Evolutionary conservation across 2,888 invertebrate species (phyloP).

Genomic region (Minunthozetes semirufus): DNA sequence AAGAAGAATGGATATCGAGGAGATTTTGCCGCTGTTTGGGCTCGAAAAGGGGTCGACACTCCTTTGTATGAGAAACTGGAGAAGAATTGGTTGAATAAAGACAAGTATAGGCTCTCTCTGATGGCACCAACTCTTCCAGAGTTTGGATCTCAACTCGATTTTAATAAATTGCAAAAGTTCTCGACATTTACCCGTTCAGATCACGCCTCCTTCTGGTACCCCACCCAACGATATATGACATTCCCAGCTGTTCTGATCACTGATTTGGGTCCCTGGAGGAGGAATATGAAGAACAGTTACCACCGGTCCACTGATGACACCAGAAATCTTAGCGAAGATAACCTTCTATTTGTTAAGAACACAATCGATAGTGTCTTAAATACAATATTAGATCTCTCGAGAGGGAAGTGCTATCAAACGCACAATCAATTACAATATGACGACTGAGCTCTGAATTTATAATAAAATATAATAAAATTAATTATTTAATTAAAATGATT

Average conservation of each 20-base stretch:
- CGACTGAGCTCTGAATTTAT: too few species aligned
- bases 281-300: conserved; percentile 18
- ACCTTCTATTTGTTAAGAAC: conserved; percentile 36
- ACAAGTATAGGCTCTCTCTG: conserved; percentile 29
- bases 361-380: conserved; percentile 32
- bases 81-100: conserved; percentile 28
- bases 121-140: conserved; percentile 31
- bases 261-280: conserved; percentile 38
- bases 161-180: background rate
- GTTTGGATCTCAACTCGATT: background rate
- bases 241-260: conserved; percentile 33
- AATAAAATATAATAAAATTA: too few species aligned
- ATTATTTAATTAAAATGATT: too few species aligned
- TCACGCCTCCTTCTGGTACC: conserved; percentile 38
- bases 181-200: conserved; percentile 36
- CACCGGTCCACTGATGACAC: conserved; percentile 30
- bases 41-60: conserved; percentile 23
- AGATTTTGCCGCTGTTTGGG: conserved; percentile 37
- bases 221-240: conserved; percentile 14
- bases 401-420: conserved; percentile 20
- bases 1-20: conserved; percentile 30
- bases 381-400: conserved; percentile 28
- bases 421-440: too few species aligned
- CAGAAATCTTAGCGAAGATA: conserved; percentile 25
- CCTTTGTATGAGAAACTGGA: conserved; percentile 14